phyloP scores from a whole-genome alignment of 1,140 invertebrate species.

The Bradynema listronoti region DNA sequence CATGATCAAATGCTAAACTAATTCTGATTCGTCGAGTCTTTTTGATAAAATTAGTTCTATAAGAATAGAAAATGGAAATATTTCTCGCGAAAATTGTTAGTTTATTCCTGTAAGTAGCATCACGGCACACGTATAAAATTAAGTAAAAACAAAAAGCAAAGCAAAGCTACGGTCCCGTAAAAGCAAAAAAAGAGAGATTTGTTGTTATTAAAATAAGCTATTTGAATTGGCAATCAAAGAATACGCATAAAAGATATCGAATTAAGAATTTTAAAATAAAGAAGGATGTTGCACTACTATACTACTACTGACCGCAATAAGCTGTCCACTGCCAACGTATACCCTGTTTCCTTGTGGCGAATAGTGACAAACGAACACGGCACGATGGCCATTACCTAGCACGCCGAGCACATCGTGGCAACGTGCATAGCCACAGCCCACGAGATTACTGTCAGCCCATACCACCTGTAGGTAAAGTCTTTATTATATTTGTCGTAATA shows the following conservation, averaged over 20 bases:
- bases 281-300: no score
- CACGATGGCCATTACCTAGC: slow-evolving; percentile 35
- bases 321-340: slow-evolving; percentile 43
- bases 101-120: neutral
- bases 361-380: slow-evolving; percentile 56
- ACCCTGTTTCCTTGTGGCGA: slow-evolving; percentile 57
- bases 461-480: slow-evolving; percentile 49
- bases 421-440: slow-evolving; percentile 54
- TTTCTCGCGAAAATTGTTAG: no score
- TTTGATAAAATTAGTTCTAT: no score
- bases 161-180: slow-evolving; percentile 15
- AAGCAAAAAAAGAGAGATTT: no score
- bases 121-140: neutral
- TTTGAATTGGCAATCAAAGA: no score
- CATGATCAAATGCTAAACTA: no score
- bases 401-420: slow-evolving; percentile 52
- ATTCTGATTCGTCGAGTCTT: no score
- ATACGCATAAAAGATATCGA: no score
- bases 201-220: no score
- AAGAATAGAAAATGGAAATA: no score
- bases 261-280: no score
- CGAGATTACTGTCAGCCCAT: slow-evolving; percentile 53
- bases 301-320: slow-evolving; percentile 52
- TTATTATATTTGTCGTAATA: slow-evolving; percentile 3
- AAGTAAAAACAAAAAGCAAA: neutral